Evolutionary conservation across 2,888 invertebrate genomes (phyloP).

Genomic region (Carcina quercana): DNA sequence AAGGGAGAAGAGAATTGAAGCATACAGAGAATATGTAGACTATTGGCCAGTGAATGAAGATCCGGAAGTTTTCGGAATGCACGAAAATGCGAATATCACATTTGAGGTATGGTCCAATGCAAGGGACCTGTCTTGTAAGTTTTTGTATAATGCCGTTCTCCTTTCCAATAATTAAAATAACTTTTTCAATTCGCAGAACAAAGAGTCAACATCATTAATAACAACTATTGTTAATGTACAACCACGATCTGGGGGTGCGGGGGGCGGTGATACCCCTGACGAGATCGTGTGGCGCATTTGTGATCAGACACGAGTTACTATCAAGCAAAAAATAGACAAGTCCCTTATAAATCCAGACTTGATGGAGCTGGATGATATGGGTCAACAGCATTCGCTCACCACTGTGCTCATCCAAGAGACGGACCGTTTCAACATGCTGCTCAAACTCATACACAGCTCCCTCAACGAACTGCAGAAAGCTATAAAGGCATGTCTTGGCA

Average conservation of each 20-base stretch:
- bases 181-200: too few species aligned
- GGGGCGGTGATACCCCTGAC: constrained; percentile 79
- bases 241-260: constrained; percentile 77
- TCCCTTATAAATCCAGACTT: constrained; percentile 78
- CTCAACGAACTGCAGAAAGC: constrained; percentile 88
- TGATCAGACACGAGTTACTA: constrained; percentile 76
- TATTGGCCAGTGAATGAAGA: constrained; percentile 84
- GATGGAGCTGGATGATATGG: constrained; percentile 68
- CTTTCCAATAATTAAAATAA: too few species aligned
- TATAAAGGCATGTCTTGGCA: constrained; percentile 81
- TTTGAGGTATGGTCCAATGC: constrained; percentile 85
- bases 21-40: constrained; percentile 83
- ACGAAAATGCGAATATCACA: constrained; percentile 92
- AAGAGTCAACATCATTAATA: constrained; percentile 84
- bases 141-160: too few species aligned
- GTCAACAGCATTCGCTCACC: constrained; percentile 84
- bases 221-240: constrained; percentile 86
- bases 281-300: constrained; percentile 87
- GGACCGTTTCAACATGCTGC: constrained; percentile 86
- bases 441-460: constrained; percentile 81
- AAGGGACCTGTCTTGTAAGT: too few species aligned
- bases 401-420: constrained; percentile 92
- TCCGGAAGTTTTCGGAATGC: constrained; percentile 96
- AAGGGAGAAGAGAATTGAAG: constrained; percentile 69
- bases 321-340: constrained; percentile 76